Evolutionary conservation across 2,113 vertebrate species (phyloP), one percentile per base, ranked within the genome.

Genomic region (Elephas maximus): DNA sequence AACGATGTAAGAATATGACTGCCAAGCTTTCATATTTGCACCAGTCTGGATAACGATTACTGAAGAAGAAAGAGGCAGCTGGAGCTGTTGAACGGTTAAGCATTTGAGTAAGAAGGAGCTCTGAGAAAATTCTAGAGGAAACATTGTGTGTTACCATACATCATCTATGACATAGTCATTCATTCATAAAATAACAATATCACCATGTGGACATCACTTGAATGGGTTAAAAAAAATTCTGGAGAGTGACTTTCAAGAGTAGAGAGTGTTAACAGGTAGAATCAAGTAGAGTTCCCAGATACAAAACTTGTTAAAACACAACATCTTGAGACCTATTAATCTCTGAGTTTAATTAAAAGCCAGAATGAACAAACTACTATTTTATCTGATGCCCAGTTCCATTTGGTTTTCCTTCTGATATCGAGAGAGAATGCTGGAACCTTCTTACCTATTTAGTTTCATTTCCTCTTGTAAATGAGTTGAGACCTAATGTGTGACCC

Each of bases 341-440:
- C 57, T 94, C 5, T 71, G 91, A 93, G 62, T 86, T 79, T 95
- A 97, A 98, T 96, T 97, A 96, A 96, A 88, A 98, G 93, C 76
- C 67, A 86, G n/a, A 91, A 73, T 37, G 57, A 91, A 87, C 30
- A 93, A 77, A 41, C 7, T 67, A 65, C 12, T 37, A 78, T 83
- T 81, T 86, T 86, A 91, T 95, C 87, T 78, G 41, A 92, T 84
- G 8, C 48, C 85, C 71, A 94, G 60, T 45, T 90, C 88, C 76
- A 95, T 80, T 85, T 93, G 69, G 41, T 86, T 90, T 95, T 91
- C 67, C 48, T 89, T 79, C 76, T 96, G 79, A 94, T 81, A 84
- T 12, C 90, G 96, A 89, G 6, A 24, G 76, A 94, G 37, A 15
- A 5, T 96, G 45, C 41, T 90, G 21, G 71, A 88, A 98, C 85